Base-by-base conservation (phyloP, 1,140 invertebrate genomes). In the Drosophila mojavensis region DNA sequence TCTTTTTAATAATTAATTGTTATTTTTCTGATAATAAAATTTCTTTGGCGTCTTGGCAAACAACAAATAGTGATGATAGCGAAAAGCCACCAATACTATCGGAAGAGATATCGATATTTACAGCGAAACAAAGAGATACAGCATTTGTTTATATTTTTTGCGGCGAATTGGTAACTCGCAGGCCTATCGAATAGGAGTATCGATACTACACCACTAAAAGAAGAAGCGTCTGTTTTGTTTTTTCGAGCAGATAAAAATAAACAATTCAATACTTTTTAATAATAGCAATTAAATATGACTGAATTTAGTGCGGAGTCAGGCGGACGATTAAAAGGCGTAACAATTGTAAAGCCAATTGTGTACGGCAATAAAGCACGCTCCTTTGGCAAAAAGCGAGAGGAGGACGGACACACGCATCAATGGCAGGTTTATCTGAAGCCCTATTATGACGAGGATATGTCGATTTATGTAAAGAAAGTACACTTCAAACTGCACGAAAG, bases 351-450 rank as follows among this genome's bases (percentile, higher is more conserved):
- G 91, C 98, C 98, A 15, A 97, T 99, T 90, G 96, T 99, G 4
- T 99, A 98, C 93, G 99, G 99, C 4, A 99, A 99, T 92, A 94
- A 98, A 64, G 98, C 99, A 0, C 93, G 97, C 69, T 98, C 98
- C 91, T 99, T 99, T 94, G 98, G 98, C 0, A 97, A 98, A 84
- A 99, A 99, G 93, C 94, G 98, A n/a, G 98, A 99, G 91, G 97
- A 98, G 93, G 98, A 99, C 94, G 98, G 98, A 0, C 99, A 99
- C 88, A 99, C 99, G 1, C 99, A 99, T 94, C 96, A 99, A 82
- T 99, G 99, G 99, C 99, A 97, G 15, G 97, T 99, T 3, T 99
- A 99, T 93, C 94, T 99, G 0, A 99, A 99, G 92, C 97, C 99
- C 0, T 99, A 97, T 91, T 94, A 94, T 11, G 97, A 98, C 84